Base-by-base conservation (phyloP, 2,888 invertebrate genomes). In the Lucinisca nassula region DNA sequence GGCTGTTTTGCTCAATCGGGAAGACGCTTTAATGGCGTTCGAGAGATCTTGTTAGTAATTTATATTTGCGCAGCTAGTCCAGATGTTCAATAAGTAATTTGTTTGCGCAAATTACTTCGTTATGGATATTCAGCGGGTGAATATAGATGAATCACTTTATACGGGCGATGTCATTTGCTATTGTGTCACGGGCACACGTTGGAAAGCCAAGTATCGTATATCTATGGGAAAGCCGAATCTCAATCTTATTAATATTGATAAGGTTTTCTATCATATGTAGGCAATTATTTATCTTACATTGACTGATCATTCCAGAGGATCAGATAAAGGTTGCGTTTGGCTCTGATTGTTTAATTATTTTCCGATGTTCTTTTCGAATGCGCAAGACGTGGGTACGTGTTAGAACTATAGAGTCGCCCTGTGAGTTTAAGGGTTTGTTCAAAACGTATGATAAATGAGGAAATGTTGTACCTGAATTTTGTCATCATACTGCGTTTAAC, bases 221-320 rank as follows among this genome's bases (percentile, higher is more conserved):
- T 67, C 10, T 67, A 12, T 3, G 1, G 17, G 67, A 67, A 35
- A 21, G 67, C 12, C 8, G 67, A 67, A 67, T 67, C 35, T 67
- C 67, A 3, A 4, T 35, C 1, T 67, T 67, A 67, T 67, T 67
- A 67, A 67, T 67, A 67, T 67, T 35, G 35, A 67, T 67, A 35
- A 67, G 67, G 67, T 35, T 67, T 67, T 67, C 67, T 67, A 67
- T 67, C 67, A 67, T 67, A 67, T 21, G 67, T 32, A 4, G 67
- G 67, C 67, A 32, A 67, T 67, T 67, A 67, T 67, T 67, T 67
- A 67, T 67, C 67, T 35, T 67, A 67, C 35, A 67, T 35, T 35
- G 67, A 1, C 67, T 67, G 32, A 1, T 32, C 27, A 6, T 67
- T 67, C 35, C 35, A 12, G 8, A 17, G 45, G 17, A 45, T 45